Conservation (phyloP, 2,888 invertebrate species). For the Parnassius smintheus region DNA sequence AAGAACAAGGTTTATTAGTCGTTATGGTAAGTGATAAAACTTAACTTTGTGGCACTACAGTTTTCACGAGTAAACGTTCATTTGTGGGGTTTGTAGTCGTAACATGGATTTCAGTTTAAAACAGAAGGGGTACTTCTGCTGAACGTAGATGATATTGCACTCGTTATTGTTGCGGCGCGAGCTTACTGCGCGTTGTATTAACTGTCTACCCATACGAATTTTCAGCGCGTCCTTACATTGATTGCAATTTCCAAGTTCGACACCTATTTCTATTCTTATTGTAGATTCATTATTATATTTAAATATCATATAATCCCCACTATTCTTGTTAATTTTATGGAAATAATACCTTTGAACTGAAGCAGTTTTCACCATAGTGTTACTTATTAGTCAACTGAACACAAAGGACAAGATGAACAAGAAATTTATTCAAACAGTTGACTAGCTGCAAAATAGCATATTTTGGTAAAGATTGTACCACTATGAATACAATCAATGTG, state of each 20-base stretch:
- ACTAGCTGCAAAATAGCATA: slow-evolving; percentile 39
- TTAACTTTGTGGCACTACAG: slow-evolving; percentile 61
- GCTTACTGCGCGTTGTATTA: slow-evolving; percentile 51
- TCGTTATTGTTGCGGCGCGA: slow-evolving; percentile 60
- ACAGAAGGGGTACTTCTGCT: slow-evolving; percentile 63
- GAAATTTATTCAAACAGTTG: slow-evolving; percentile 66
- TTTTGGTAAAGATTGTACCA: slow-evolving; percentile 26
- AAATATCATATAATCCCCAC: background rate
- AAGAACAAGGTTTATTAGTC: slow-evolving; percentile 70
- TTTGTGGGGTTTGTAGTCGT: slow-evolving; percentile 68
- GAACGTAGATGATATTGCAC: slow-evolving; percentile 69
- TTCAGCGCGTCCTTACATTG: slow-evolving; percentile 43
- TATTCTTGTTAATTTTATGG: no score
- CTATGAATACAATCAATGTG: slow-evolving; percentile 66
- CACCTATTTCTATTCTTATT: slow-evolving; percentile 19
- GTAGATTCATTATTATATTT: background rate
- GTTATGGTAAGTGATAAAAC: slow-evolving; percentile 71
- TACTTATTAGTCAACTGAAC: background rate
- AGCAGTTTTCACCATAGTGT: no score
- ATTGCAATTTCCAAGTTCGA: slow-evolving; percentile 37
- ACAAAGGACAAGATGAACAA: slow-evolving; percentile 50
- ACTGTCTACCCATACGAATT: slow-evolving; percentile 46
- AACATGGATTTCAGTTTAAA: slow-evolving; percentile 75
- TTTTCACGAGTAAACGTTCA: slow-evolving; percentile 64
- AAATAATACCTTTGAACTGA: no score